A percentile compares a stretch with the other conserved stretches of the same genome.
Conservation (phyloP, 2,113 vertebrate species). For the Mobula hypostoma region DNA sequence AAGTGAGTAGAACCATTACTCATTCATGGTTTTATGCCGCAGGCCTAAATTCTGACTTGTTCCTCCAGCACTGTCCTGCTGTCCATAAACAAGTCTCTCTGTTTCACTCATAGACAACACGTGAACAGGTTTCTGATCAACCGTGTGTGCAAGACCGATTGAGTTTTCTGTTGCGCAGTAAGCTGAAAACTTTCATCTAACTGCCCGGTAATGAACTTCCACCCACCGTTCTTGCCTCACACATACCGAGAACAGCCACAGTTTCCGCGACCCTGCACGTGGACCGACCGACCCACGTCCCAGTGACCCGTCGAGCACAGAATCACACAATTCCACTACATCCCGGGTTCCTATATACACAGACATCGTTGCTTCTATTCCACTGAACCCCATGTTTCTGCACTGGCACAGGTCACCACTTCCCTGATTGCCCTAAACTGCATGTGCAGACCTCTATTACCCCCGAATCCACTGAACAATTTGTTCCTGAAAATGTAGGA, state of each 20-base stretch:
- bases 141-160: background rate
- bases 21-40: background rate
- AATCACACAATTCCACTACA: too few relatives aligned
- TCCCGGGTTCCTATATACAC: too few relatives aligned
- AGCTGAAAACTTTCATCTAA: background rate
- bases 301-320: background rate
- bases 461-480: background rate
- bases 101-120: background rate
- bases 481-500: too few relatives aligned
- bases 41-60: background rate
- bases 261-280: background rate
- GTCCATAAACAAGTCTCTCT: background rate
- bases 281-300: background rate
- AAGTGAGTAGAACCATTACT: constrained; percentile 2
- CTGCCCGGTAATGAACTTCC: background rate
- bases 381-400: too few relatives aligned
- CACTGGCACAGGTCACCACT: too few relatives aligned
- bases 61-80: background rate
- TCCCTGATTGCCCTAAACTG: too few relatives aligned
- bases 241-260: too few relatives aligned
- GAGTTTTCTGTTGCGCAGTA: background rate
- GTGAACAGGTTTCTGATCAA: background rate
- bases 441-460: background rate
- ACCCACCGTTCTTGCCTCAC: too few relatives aligned
- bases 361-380: too few relatives aligned